Base-by-base conservation (phyloP, 2,888 invertebrate species). In the Ceraclea dissimilis region DNA sequence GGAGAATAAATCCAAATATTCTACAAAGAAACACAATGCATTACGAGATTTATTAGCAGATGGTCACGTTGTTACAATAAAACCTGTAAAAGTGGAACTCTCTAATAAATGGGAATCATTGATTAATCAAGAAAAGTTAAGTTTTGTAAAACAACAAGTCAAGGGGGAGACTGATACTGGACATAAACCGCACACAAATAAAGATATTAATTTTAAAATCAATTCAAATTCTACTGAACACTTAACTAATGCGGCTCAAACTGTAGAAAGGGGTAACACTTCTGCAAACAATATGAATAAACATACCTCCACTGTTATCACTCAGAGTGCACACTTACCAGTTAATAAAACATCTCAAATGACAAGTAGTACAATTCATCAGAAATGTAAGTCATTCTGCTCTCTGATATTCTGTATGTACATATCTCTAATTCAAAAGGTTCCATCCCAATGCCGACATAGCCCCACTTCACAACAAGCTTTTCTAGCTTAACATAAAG, bases 11-110 rank as follows among this genome's bases (percentile, higher is more conserved):
- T 65, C 68, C 54, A 63, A 72, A n/a, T 67, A 81, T 1, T 73
- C 76, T 1, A 65, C 69, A 1, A 71, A 71, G n/a, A 82, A 82
- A 67, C 66, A 76, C 1, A 74, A 77, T 39, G 76, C 78, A 1
- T 68, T 82, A 1, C 69, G 76, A 57, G 74, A 77, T 33, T 69
- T 78, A 63, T 67, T 82, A 1, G 72, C 75, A 1, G 76, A 79
- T 55, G 75, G 78, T 60, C 77, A 79, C 59, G 75, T 79, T 0
- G 67, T 73, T 0, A 78, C 75, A 64, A 74, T 82, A 2, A 77
- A 78, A 57, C 77, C 78, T 0, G 72, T 75, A 0, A 79, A 71
- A 43, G 69, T 76, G 0, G 76, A 80, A 65, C 68, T 70, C 0
- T 67, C 69, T 0, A 69, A 75, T 69, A 69, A 68, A 34, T 62